Base-by-base conservation (phyloP, 1,140 invertebrate species). In the Cydia pomonella region DNA sequence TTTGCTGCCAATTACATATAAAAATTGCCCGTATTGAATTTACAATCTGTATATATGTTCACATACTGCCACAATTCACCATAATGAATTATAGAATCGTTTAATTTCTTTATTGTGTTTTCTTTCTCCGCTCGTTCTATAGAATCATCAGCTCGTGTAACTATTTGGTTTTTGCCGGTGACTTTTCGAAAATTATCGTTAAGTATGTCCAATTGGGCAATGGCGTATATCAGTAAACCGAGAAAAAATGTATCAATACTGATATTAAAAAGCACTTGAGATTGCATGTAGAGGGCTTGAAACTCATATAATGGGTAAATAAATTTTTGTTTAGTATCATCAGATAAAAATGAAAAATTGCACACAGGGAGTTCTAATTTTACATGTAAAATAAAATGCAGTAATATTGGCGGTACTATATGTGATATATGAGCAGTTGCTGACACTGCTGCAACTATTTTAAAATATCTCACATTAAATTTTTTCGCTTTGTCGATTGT, bases 161-260 rank as follows among this genome's bases (percentile, higher is more conserved):
- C 62, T 41, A 44, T 77, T 47, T 44, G 59, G 10, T 53, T 25
- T 63, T 72, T 25, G 29, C 75, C 74, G 13, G 83, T 82, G 38
- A 88, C 62, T 41, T 69, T 82, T 44, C 71, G 75, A 18, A 91
- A 64, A 41, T 86, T 89, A 9, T 81, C 73, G 71, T 84, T 81
- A 27, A 90, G 77, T 73, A 92, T 82, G 63, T 89, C 83, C 27
- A 92, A 77, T 66, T 92, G 88, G 7, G 90, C 84, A 59, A 87
- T 87, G 0, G 75, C 27, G 27, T 87, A 80, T 77, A 89, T 85
- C 76, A 89, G 82, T 13, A 90, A 23, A 16, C 87, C 87, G 73
- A 89, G 62, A 73, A 92, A 80, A 77, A 87, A 89, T 18, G 85
- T 82, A 71, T 92, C 87, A 23, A 88, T 82, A 75, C 86, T 87